phyloP scores from a whole-genome alignment of 2,888 invertebrate genomes.

The Calliopum simillimum region DNA sequence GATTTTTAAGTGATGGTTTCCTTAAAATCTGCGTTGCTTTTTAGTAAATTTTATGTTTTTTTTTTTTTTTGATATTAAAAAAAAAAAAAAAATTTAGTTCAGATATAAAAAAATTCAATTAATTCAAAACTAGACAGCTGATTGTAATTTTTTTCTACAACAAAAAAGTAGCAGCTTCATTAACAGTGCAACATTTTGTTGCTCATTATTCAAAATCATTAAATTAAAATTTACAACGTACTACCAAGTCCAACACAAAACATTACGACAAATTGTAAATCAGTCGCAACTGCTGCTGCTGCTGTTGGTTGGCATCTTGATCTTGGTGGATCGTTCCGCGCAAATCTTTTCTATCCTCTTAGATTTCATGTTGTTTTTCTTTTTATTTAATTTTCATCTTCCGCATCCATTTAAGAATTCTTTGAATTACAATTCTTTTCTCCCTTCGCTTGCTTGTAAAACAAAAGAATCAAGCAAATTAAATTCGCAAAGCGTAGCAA shows the following conservation, averaged over 20 bases:
- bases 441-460: neutral
- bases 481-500: constrained; percentile 13
- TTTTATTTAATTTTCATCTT: constrained; percentile 9
- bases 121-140: no score
- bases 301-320: constrained; percentile 1
- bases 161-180: no score
- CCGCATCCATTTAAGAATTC: constrained; percentile 26
- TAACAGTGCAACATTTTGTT: neutral
- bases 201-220: constrained; percentile 6
- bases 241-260: neutral
- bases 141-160: no score
- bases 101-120: no score
- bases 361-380: neutral
- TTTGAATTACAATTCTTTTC: neutral
- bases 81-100: no score
- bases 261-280: neutral
- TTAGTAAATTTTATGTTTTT: no score
- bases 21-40: no score
- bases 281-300: neutral
- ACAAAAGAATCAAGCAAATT: constrained; percentile 3
- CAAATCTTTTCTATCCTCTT: neutral
- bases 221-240: constrained; percentile 9
- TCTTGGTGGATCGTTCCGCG: neutral
- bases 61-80: no score
- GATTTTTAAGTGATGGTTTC: no score